Conservation (phyloP, 1,140 invertebrate genomes). For the Octopus bimaculoides region DNA sequence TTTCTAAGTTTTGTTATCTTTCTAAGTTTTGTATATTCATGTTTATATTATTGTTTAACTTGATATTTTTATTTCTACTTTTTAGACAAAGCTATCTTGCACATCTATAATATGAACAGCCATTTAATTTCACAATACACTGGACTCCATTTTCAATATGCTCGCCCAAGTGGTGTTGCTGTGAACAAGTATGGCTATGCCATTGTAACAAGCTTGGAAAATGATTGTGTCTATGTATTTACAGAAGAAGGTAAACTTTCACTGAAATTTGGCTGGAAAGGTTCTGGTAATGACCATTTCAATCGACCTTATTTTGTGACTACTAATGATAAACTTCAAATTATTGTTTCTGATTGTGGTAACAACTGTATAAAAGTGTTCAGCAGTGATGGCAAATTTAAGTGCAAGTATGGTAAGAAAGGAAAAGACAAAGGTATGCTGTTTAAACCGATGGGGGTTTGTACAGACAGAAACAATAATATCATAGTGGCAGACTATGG, state of each 20-base stretch:
- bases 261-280: constrained; percentile 92
- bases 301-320: constrained; percentile 38
- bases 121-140: constrained; percentile 29
- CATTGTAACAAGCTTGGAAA: constrained; percentile 65
- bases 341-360: constrained; percentile 46
- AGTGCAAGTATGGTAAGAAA: constrained; percentile 38
- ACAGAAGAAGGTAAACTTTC: constrained; percentile 97
- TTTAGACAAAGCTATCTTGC: constrained; percentile 31
- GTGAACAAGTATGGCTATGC: constrained; percentile 35
- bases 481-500: constrained; percentile 96
- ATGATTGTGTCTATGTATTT: constrained; percentile 92
- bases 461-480: constrained; percentile 93
- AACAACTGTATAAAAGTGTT: constrained; percentile 51
- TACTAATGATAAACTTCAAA: constrained; percentile 41
- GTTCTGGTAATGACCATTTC: constrained; percentile 74
- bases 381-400: constrained; percentile 42
- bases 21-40: too few species aligned
- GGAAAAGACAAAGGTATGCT: constrained; percentile 64
- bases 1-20: too few species aligned
- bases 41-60: too few species aligned
- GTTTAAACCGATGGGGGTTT: constrained; percentile 95
- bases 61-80: background rate
- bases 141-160: constrained; percentile 45
- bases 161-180: constrained; percentile 46
- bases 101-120: constrained; percentile 41